These are phyloP conservation scores for Emydoidea blandingii DNA, from an alignment of 2,797 vertebrate species.

Conservation along the genomic window DNA sequence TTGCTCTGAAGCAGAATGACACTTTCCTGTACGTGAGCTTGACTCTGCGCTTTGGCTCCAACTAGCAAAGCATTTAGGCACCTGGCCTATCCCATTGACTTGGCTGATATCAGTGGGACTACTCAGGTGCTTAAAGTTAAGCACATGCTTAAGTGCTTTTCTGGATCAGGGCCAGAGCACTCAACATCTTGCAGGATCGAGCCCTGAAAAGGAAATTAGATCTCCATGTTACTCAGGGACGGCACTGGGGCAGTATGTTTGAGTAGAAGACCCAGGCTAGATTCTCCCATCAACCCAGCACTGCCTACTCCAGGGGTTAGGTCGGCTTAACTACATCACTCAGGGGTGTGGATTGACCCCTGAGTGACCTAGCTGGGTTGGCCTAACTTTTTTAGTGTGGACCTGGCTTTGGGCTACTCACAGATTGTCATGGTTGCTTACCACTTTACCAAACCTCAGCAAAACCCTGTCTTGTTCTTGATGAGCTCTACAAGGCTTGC, in stretches of 20 bases:
- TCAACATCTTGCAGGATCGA: background rate
- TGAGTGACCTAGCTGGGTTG: too few species aligned
- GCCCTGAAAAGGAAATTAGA: background rate
- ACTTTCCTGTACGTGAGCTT: accelerated
- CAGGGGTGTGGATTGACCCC: too few species aligned
- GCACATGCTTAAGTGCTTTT: background rate
- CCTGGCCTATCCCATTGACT: accelerated
- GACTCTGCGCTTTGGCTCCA: background rate
- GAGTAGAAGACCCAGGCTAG: background rate
- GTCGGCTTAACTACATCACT: too few species aligned
- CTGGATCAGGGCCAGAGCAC: background rate
- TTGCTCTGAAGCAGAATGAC: background rate
- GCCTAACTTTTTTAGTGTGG: too few species aligned
- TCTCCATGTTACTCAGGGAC: background rate
- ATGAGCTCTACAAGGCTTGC: too few species aligned
- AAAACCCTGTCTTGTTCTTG: too few species aligned
- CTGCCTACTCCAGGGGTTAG: too few species aligned
- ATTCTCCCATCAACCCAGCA: too few species aligned
- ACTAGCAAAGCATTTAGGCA: background rate
- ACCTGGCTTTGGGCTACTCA: too few species aligned
- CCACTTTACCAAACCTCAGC: too few species aligned
- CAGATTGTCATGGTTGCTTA: too few species aligned
- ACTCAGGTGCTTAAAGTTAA: background rate
- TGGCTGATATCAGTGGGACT: background rate
- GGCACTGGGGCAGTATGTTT: accelerated